These are phyloP conservation scores for Macaca fascicularis DNA, from an alignment of 2,113 vertebrate genomes.

Conservation along the genomic window T2T-MFA8v1.1 NC_088387.1:72421501-72422000, in stretches of 20 bases:
- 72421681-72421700: neutral
- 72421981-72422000: neutral
- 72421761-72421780: conserved; percentile 49
- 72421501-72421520: neutral
- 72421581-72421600: conserved; percentile 55
- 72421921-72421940: neutral
- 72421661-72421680: conserved; percentile 59
- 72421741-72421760: conserved; percentile 32
- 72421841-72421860: neutral
- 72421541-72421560: neutral
- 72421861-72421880: neutral
- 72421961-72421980: neutral
- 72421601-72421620: conserved; percentile 39
- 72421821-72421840: neutral
- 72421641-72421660: conserved; percentile 11
- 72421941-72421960: neutral
- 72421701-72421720: neutral
- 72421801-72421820: neutral
- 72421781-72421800: neutral
- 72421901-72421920: neutral
- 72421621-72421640: conserved; percentile 25
- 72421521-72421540: neutral
- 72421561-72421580: conserved; percentile 7
- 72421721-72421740: conserved; percentile 42
- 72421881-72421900: neutral